Evolutionary conservation across 2,888 invertebrate species (phyloP).

Genomic region (Timema podura): DNA sequence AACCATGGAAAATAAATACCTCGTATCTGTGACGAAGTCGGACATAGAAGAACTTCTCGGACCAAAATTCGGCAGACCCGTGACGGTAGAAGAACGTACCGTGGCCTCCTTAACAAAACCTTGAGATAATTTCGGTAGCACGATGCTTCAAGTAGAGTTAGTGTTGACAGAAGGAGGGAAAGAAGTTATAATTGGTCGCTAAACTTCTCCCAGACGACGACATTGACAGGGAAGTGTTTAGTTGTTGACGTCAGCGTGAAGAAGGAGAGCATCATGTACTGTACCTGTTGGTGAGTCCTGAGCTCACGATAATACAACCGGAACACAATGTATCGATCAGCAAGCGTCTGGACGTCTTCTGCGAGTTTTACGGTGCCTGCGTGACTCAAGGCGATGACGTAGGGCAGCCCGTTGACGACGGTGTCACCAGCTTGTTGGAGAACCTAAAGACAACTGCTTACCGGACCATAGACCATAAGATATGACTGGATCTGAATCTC

Average conservation of each 20-base stretch:
- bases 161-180: neutral
- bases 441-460: slow-evolving; percentile 53
- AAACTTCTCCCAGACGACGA: neutral
- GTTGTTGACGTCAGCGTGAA: neutral
- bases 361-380: slow-evolving; percentile 54
- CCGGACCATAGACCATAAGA: slow-evolving; percentile 48
- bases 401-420: slow-evolving; percentile 44
- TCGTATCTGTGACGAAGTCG: no score
- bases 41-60: slow-evolving; percentile 4
- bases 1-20: no score
- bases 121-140: slow-evolving; percentile 9
- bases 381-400: slow-evolving; percentile 40
- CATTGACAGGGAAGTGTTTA: neutral
- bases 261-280: slow-evolving; percentile 55
- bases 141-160: neutral
- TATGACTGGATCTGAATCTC: slow-evolving; percentile 51
- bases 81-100: neutral
- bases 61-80: no score
- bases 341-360: slow-evolving; percentile 48
- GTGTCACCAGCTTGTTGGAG: slow-evolving; percentile 54
- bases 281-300: slow-evolving; percentile 50
- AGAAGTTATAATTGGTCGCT: slow-evolving; percentile 1
- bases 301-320: slow-evolving; percentile 48
- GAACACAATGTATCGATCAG: slow-evolving; percentile 47
- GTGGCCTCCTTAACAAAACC: neutral